phyloP scores from a whole-genome alignment of 2,113 vertebrate genomes.

The Electrona antarctica region DNA sequence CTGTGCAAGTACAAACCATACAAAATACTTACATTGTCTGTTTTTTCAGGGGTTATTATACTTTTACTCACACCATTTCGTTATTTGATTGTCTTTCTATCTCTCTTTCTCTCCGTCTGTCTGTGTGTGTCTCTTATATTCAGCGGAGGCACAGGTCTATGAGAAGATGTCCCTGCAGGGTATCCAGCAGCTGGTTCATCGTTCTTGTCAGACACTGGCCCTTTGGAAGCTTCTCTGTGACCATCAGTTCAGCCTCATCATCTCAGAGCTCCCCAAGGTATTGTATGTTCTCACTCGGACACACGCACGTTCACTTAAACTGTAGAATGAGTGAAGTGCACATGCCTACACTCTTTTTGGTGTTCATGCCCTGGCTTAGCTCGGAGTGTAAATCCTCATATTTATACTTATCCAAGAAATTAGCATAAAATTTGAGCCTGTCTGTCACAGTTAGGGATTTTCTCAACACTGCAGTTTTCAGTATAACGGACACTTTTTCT shows the following conservation, averaged over 20 bases:
- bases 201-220: slow-evolving; percentile 92
- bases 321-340: background rate
- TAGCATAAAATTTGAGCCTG: too few relatives aligned
- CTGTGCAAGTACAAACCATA: background rate
- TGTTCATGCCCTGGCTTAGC: too few relatives aligned
- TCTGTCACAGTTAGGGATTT: too few relatives aligned
- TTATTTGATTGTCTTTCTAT: slow-evolving; percentile 1
- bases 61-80: too few relatives aligned
- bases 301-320: too few relatives aligned
- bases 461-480: too few relatives aligned
- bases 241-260: slow-evolving; percentile 92
- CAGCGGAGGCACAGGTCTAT: slow-evolving; percentile 91
- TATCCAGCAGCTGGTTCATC: slow-evolving; percentile 91
- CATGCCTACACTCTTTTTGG: background rate
- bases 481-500: too few relatives aligned
- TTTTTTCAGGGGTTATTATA: background rate
- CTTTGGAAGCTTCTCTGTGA: slow-evolving; percentile 97
- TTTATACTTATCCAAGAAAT: too few relatives aligned
- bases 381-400: too few relatives aligned
- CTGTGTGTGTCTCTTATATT: background rate
- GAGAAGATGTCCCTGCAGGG: slow-evolving; percentile 94
- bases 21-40: background rate
- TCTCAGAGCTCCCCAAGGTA: slow-evolving; percentile 95
- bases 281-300: background rate
- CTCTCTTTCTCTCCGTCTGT: slow-evolving; percentile 9